Evolutionary conservation across 2,888 invertebrate genomes (phyloP).

Genomic region (Kuschelorhynchus macadamiae): DNA sequence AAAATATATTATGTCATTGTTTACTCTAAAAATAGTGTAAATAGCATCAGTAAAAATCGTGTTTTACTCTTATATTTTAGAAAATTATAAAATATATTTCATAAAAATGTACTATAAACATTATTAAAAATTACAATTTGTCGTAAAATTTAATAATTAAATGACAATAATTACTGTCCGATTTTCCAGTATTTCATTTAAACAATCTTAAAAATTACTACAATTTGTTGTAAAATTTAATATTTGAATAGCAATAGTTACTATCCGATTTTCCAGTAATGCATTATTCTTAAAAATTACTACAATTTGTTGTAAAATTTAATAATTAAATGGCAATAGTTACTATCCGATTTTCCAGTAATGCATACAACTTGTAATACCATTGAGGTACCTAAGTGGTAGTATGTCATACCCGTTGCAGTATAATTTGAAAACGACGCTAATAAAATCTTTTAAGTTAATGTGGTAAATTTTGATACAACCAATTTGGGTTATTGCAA

Average conservation of each 20-base stretch:
- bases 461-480: slow-evolving; percentile 10
- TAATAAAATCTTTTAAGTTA: neutral
- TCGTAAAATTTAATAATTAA: too few species aligned
- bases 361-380: too few species aligned
- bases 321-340: too few species aligned
- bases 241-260: too few species aligned
- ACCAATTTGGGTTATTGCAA: slow-evolving; percentile 8
- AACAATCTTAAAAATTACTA: neutral
- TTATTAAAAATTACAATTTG: too few species aligned
- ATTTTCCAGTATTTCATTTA: too few species aligned
- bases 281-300: neutral
- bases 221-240: too few species aligned
- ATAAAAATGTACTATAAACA: neutral
- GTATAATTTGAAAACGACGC: neutral
- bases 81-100: slow-evolving; percentile 8
- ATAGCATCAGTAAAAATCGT: slow-evolving; percentile 2
- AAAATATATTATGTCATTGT: slow-evolving; percentile 1
- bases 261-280: too few species aligned
- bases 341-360: too few species aligned
- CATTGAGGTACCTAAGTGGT: slow-evolving; percentile 2
- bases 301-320: too few species aligned
- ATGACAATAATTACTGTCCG: too few species aligned
- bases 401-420: slow-evolving; percentile 2
- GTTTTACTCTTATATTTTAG: neutral
- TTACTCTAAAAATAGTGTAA: slow-evolving; percentile 3